phyloP scores from a whole-genome alignment of 2,113 vertebrate genomes.

The Serinus canaria region DNA sequence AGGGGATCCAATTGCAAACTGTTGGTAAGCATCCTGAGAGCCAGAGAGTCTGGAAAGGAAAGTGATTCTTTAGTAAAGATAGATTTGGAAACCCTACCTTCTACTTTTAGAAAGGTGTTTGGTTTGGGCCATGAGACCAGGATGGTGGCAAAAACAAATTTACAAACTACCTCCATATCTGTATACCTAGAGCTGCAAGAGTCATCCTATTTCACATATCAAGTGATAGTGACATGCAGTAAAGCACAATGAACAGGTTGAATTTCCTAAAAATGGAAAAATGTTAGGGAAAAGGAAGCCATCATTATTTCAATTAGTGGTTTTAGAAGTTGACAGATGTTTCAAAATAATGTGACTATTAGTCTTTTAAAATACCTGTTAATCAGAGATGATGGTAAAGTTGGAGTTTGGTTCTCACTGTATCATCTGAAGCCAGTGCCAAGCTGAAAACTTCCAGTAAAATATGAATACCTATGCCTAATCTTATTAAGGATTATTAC shows the following conservation, averaged over 20 bases:
- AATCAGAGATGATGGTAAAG: not conserved
- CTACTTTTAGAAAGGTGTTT: not conserved
- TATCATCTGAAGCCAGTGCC: not conserved
- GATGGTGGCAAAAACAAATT: not conserved
- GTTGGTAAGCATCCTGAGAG: not conserved
- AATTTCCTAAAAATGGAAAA: not conserved
- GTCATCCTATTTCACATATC: not conserved
- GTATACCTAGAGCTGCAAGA: not conserved
- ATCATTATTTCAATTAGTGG: not conserved
- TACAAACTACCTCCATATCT: not conserved
- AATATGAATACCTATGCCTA: not conserved
- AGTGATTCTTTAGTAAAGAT: not conserved
- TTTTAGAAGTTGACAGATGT: not conserved
- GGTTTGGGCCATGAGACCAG: not conserved
- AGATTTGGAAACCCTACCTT: not conserved
- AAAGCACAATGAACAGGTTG: not conserved
- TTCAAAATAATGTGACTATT: not conserved
- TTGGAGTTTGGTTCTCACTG: not conserved
- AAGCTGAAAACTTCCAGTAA: not conserved
- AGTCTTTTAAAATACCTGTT: not conserved
- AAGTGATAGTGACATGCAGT: not conserved
- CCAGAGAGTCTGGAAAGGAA: not conserved
- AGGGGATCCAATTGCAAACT: not conserved
- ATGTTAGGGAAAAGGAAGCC: not conserved
- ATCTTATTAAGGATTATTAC: not conserved